Base-by-base conservation (phyloP, 2,888 invertebrate species). In the Lasioglossum leucozonium region DNA sequence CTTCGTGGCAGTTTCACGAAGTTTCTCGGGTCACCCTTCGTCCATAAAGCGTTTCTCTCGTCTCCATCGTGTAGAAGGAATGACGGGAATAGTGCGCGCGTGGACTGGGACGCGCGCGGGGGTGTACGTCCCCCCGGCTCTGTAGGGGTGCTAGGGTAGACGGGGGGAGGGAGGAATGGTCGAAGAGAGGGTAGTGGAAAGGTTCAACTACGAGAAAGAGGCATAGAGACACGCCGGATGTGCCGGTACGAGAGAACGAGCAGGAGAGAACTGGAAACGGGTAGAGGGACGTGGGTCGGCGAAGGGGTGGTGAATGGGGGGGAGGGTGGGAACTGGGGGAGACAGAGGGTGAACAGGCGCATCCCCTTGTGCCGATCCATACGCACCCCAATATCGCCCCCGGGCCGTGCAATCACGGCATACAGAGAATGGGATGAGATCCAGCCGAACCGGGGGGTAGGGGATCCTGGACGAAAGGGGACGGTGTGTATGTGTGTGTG, bases 311-410 rank as follows among this genome's bases (percentile, higher is more conserved):
- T 11, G 55, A 55, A 55, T 55, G n/a, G 55, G 55, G 55, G 55
- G n/a, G 55, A n/a, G 55, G 55, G 55, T 55, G 55, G 55, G 55
- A 55, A 55, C 55, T 37, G 85, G 51, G 86, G 55, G 79, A 79
- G 78, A 77, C 72, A 79, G 82, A 83, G 84, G 87, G 86, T 87
- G 86, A 88, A 89, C 89, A 79, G 87, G 87, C 84, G 87, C 87
- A 88, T 89, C 88, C 88, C 89, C 83, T 87, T 86, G 90, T 91
- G 89, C 91, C 92, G 91, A 92, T 93, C 92, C 86, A 91, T 91
- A 92, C 92, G 92, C 93, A 93, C 92, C 93, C 94, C 92, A 92
- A 94, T 94, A 93, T 94, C 92, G 92, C 94, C 94, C 92, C 91
- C 89, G 91, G 93, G 93, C 93, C 92, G 91, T 91, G 93, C 94